phyloP scores from a whole-genome alignment of 92 coral and sea anemone genomes.

The Siderastrea siderea region DNA sequence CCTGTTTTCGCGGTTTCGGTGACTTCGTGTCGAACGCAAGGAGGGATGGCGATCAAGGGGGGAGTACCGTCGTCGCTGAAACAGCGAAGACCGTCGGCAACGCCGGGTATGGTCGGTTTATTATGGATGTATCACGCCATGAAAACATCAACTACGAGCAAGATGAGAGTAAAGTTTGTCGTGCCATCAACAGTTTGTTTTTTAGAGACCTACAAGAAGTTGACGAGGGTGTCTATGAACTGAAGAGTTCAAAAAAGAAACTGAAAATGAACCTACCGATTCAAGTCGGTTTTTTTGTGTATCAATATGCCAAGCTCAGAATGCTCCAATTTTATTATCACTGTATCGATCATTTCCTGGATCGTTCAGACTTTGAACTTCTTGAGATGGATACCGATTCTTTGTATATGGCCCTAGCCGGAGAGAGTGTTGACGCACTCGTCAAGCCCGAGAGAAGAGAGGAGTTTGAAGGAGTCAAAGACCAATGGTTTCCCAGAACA shows the following conservation, averaged over 20 bases:
- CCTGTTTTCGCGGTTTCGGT: too few species aligned
- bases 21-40: not conserved
- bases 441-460: not conserved
- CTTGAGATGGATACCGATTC: not conserved
- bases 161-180: not conserved
- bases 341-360: not conserved
- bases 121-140: not conserved
- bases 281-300: not conserved
- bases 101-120: too few species aligned
- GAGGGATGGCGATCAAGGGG: not conserved
- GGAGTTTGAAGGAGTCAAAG: too few species aligned
- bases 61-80: not conserved
- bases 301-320: not conserved
- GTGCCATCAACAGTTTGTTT: not conserved
- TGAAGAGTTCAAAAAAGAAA: not conserved
- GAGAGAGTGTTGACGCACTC: not conserved
- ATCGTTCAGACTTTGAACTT: not conserved
- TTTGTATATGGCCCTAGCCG: not conserved
- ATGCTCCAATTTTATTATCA: slow-evolving; percentile 1
- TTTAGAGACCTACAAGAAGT: not conserved
- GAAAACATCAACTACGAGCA: not conserved
- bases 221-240: not conserved
- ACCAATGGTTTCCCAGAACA: too few species aligned
- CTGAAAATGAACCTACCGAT: not conserved
- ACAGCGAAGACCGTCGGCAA: not conserved